Percentiles rank a stretch among this genome's conserved stretches.
phyloP scores from a whole-genome alignment of 2,888 invertebrate genomes.

The Unio delphinus region DNA sequence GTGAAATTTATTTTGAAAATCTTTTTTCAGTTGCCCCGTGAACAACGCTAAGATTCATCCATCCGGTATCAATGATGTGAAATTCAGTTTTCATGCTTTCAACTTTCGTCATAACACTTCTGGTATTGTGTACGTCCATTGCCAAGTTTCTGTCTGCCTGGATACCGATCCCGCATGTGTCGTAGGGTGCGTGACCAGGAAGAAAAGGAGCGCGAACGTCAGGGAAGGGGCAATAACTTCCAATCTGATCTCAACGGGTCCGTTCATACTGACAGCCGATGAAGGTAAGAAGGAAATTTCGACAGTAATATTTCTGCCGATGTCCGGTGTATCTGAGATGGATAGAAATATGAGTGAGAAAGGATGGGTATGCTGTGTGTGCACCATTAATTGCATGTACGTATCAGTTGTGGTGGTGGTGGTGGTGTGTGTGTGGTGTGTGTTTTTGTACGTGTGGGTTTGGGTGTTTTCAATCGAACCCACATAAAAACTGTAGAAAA shows the following conservation, averaged over 20 bases:
- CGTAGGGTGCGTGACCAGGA: conserved; percentile 20
- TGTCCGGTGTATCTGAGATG: neutral
- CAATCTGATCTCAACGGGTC: conserved; percentile 34
- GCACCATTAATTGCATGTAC: neutral
- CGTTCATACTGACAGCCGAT: conserved; percentile 18
- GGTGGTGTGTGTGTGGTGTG: too few species aligned
- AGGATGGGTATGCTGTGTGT: neutral
- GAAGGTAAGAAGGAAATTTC: conserved; percentile 14
- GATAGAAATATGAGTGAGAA: conserved; percentile 1
- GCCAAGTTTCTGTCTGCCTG: conserved; percentile 34
- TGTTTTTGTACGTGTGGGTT: too few species aligned
- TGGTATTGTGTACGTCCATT: conserved; percentile 37
- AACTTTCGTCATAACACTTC: conserved; percentile 30
- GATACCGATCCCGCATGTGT: conserved; percentile 16
- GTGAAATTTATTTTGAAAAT: neutral
- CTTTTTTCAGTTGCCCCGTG: conserved; percentile 29
- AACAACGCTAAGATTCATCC: conserved; percentile 23
- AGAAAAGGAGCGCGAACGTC: conserved; percentile 11
- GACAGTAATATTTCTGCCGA: conserved; percentile 12
- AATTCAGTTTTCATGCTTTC: conserved; percentile 36
- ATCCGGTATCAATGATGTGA: conserved; percentile 19
- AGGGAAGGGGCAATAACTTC: conserved; percentile 8
- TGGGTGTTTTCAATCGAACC: too few species aligned
- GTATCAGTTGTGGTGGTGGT: conserved; percentile 3
- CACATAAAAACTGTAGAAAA: too few species aligned